Evolutionary conservation across 2,113 vertebrate species (phyloP).

Genomic region (Crotophaga sulcirostris): DNA sequence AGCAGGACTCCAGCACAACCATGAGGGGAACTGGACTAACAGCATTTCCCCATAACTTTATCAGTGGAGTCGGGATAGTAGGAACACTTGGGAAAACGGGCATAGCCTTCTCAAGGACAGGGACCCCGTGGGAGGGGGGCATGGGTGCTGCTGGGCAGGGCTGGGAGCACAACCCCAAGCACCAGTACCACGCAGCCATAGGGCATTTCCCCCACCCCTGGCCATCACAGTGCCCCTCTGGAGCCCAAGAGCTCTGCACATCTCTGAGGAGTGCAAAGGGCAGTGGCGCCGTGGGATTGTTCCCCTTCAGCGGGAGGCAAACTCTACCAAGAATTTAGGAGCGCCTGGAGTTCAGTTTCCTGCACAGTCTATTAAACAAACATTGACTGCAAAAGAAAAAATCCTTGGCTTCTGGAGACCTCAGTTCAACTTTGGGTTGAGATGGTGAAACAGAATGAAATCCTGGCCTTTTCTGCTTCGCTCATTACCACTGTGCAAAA

Average conservation of each 20-base stretch:
- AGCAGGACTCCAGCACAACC: neutral
- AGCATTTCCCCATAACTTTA: neutral
- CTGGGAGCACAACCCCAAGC: neutral
- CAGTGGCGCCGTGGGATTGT: neutral
- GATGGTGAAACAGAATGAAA: neutral
- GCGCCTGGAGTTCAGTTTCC: neutral
- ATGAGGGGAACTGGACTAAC: neutral
- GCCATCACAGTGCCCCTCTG: rapidly evolving
- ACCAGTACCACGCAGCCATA: rapidly evolving
- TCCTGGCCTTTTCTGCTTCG: neutral
- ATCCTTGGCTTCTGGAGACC: neutral
- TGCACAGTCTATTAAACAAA: neutral
- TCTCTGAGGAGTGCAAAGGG: neutral
- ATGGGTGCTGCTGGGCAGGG: neutral
- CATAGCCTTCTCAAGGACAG: neutral
- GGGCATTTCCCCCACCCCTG: neutral
- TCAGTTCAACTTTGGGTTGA: constrained; percentile 24
- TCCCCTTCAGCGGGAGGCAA: neutral
- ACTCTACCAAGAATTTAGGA: neutral
- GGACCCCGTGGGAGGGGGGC: neutral
- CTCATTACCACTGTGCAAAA: neutral
- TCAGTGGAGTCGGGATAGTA: neutral
- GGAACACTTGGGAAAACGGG: neutral
- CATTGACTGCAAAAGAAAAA: neutral
- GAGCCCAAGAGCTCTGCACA: neutral